Base-by-base conservation (phyloP, 2,113 vertebrate species). In the Austrofundulus limnaeus region DNA sequence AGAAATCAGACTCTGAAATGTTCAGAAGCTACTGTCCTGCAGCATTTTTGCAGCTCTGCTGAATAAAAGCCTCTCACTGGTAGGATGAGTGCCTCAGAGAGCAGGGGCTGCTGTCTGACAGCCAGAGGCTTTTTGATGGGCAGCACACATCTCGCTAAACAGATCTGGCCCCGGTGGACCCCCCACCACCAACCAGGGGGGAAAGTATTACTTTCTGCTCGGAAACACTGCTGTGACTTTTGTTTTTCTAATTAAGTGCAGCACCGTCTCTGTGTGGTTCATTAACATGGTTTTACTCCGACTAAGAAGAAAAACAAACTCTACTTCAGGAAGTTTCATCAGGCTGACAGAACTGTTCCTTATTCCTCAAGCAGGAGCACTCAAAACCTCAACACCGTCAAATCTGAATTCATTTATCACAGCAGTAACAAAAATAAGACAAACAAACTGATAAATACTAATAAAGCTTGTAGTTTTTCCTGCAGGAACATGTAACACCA, bases 91-190 rank as follows among this genome's bases (percentile, higher is more conserved):
- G 55, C 25, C 51, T 16, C 43, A 24, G 59, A 54, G 66, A 7
- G 47, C 34, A 39, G 24, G 23, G 59, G 50, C 63, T 41, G 62
- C 5, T 23, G 25, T 59, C 47, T 71, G 72, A 72, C 71, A 75
- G 80, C 42, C 60, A 48, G 61, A 72, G 61, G 56, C 71, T 42
- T 14, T 77, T 51, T 71, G 48, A 75, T 61, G 72, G 66, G 54
- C 72, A 50, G 39, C 2, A 5, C 21, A 42, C 47, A 41, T 70
- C 66, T 43, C 68, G 54, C 57, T 56, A 49, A 83, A 72, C 67
- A 78, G 46, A 61, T 75, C 46, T 54, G 57, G 60, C 46, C 52
- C 8, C 42, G 17, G 24, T 42, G 38, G 74, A 58, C 52, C 63
- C 61, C 23, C 61, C 50, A 15, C 58, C 1, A 17, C 43, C 45